phyloP scores from a whole-genome alignment of 2,797 vertebrate genomes.

The Falco cherrug region DNA sequence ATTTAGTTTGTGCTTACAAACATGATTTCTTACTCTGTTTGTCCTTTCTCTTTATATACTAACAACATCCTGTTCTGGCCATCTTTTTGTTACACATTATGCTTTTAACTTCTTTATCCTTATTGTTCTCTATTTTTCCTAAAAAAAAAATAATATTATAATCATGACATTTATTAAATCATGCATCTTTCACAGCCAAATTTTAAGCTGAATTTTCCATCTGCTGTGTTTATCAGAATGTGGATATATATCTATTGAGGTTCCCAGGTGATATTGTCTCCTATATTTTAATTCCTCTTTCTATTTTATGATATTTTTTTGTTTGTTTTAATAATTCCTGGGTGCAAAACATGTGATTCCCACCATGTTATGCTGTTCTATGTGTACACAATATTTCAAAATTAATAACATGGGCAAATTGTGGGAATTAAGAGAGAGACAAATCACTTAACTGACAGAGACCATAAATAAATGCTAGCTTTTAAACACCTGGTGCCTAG shows the following conservation, averaged over 20 bases:
- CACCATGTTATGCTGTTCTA: background rate
- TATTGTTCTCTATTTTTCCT: background rate
- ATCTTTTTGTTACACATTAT: background rate
- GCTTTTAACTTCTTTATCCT: background rate
- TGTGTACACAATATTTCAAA: background rate
- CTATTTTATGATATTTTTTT: background rate
- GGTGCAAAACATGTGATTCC: background rate
- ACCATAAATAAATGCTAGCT: rapidly evolving
- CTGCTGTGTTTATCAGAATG: background rate
- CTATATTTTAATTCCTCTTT: background rate
- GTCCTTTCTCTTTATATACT: background rate
- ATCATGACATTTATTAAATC: background rate
- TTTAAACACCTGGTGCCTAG: background rate
- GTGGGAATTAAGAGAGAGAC: background rate
- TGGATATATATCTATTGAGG: background rate
- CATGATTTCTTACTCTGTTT: background rate
- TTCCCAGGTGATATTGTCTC: background rate
- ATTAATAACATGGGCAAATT: background rate
- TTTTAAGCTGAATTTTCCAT: background rate
- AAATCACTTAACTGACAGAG: background rate
- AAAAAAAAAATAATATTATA: background rate
- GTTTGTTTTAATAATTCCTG: background rate
- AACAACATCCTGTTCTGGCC: background rate
- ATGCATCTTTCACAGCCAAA: background rate
- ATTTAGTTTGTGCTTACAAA: background rate